Conservation (phyloP, 2,113 vertebrate species). For the Elaphurus davidianus region DNA sequence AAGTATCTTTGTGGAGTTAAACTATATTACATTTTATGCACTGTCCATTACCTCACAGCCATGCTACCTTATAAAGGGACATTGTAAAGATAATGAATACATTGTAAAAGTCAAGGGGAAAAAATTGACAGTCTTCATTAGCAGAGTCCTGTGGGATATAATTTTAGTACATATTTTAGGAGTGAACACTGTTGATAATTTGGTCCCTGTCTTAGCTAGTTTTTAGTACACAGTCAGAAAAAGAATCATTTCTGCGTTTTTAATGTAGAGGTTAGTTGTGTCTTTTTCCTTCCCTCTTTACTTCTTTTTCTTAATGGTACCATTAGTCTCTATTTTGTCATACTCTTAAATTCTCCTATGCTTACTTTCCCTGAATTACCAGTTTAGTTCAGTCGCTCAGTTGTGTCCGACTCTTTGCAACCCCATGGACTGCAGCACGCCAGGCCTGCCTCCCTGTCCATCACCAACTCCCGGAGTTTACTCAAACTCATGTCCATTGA, state of each 20-base stretch:
- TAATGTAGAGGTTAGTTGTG: neutral
- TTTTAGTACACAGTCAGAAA: neutral
- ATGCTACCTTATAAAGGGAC: neutral
- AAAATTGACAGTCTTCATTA: neutral
- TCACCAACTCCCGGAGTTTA: neutral
- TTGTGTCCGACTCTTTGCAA: neutral
- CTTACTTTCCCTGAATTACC: neutral
- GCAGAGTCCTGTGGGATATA: neutral
- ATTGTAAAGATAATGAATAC: neutral
- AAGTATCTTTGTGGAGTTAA: neutral
- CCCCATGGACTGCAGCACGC: neutral
- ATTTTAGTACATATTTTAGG: neutral
- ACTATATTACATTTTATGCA: slow-evolving; percentile 16
- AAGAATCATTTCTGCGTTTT: neutral
- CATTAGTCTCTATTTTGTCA: neutral
- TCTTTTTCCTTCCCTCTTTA: neutral
- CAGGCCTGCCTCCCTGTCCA: neutral
- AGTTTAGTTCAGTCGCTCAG: neutral
- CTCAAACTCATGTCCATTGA: neutral
- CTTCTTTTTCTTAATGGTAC: neutral
- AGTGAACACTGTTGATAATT: neutral
- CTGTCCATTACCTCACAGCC: neutral
- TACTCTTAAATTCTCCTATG: neutral
- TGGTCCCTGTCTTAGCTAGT: neutral
- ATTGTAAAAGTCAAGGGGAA: neutral